Evolutionary conservation across 2,888 invertebrate genomes (phyloP).

Genomic region (Thecophora atra): DNA sequence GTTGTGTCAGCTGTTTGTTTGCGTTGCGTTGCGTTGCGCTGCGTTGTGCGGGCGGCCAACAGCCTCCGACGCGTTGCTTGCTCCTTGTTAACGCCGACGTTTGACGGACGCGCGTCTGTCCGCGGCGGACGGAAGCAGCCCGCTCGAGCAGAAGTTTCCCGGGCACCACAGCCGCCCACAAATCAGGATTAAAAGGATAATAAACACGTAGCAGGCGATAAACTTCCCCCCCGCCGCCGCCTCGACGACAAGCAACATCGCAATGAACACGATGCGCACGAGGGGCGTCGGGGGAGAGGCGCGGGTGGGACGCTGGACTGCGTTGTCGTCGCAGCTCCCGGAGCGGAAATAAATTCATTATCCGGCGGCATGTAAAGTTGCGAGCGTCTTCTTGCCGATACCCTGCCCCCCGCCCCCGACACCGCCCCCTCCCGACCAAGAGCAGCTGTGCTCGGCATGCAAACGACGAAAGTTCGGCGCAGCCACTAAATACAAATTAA

Average conservation of each 20-base stretch:
- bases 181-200: slow-evolving; percentile 60
- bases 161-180: slow-evolving; percentile 51
- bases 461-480: slow-evolving; percentile 8
- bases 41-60: no score
- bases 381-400: no score
- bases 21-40: slow-evolving; percentile 2
- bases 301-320: slow-evolving; percentile 41
- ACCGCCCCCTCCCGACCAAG: neutral
- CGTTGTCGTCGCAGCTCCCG: slow-evolving; percentile 51
- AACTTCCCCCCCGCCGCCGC: neutral
- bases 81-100: no score
- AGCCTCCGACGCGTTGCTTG: no score
- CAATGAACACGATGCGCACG: slow-evolving; percentile 60
- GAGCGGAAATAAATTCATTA: slow-evolving; percentile 66
- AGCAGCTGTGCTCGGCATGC: slow-evolving; percentile 7
- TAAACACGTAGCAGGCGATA: slow-evolving; percentile 58
- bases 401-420: no score
- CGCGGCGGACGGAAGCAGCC: no score
- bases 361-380: slow-evolving; percentile 65
- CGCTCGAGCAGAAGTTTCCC: no score
- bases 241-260: slow-evolving; percentile 43
- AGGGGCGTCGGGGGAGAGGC: neutral
- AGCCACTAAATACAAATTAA: slow-evolving; percentile 64
- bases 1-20: slow-evolving; percentile 7
- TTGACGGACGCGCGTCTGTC: no score